Conservation (phyloP, 35 echinoderm and acorn worm species). For the Apostichopus japonicus region DNA sequence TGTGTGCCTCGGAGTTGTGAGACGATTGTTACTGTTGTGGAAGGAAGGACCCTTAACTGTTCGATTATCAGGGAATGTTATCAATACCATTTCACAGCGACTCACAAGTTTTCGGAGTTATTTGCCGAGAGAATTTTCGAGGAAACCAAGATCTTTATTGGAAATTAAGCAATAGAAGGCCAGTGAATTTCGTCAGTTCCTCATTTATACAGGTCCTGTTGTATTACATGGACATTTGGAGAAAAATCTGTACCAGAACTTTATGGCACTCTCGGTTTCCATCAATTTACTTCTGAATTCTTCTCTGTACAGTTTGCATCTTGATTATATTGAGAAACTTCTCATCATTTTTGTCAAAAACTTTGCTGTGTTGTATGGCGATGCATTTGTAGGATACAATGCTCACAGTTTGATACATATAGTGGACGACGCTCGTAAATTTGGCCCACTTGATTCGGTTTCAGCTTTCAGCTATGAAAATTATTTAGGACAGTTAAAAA, state of each 20-base stretch:
- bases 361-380: slow-evolving; percentile 31
- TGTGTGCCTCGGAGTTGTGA: slow-evolving; percentile 66
- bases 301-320: neutral
- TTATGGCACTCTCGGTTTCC: slow-evolving; percentile 49
- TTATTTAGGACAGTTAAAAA: slow-evolving; percentile 56
- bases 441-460: slow-evolving; percentile 65
- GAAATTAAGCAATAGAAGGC: slow-evolving; percentile 72
- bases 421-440: slow-evolving; percentile 15
- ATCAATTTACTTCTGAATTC: slow-evolving; percentile 67
- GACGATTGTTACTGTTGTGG: slow-evolving; percentile 62
- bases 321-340: slow-evolving; percentile 61
- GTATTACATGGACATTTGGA: slow-evolving; percentile 42
- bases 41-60: slow-evolving; percentile 52
- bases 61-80: neutral
- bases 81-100: slow-evolving; percentile 46
- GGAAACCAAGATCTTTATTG: slow-evolving; percentile 51
- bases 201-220: slow-evolving; percentile 69
- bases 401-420: slow-evolving; percentile 44
- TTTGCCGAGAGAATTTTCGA: slow-evolving; percentile 29
- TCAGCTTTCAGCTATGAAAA: slow-evolving; percentile 77
- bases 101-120: slow-evolving; percentile 26
- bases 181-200: slow-evolving; percentile 69
- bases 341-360: slow-evolving; percentile 52
- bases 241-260: slow-evolving; percentile 48
- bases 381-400: slow-evolving; percentile 4